Percentiles rank a stretch among this genome's conserved stretches.
Conservation (phyloP, 2,113 vertebrate genomes). For the Cichladusa arquata region DNA sequence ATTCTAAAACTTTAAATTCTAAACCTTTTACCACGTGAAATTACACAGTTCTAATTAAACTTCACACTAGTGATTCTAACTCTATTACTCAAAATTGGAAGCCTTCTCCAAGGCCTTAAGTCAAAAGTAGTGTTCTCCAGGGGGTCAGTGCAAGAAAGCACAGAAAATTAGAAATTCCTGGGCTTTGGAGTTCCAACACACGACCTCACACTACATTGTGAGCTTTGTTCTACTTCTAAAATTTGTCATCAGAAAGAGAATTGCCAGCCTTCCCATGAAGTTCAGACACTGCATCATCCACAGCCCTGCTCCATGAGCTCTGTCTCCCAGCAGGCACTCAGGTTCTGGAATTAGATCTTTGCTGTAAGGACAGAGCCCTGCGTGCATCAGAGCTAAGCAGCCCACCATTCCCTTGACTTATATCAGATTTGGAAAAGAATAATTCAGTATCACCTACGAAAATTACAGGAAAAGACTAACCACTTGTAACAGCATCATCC, state of each 20-base stretch:
- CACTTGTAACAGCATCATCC: neutral
- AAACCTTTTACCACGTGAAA: too few species aligned
- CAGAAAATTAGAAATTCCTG: too few species aligned
- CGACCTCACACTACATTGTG: fast-evolving
- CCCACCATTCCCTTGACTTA: neutral
- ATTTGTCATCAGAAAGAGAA: neutral
- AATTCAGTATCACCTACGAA: neutral
- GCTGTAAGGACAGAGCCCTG: neutral
- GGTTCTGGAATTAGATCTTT: neutral
- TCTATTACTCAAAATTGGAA: too few species aligned
- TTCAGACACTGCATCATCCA: neutral
- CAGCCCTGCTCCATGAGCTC: neutral
- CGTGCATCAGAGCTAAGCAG: neutral
- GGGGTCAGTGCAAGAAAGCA: too few species aligned
- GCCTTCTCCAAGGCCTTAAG: too few species aligned
- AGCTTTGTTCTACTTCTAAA: neutral
- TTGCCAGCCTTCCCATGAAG: neutral
- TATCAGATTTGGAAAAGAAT: neutral
- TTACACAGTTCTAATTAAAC: too few species aligned
- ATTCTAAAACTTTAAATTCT: too few species aligned
- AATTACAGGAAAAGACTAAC: neutral
- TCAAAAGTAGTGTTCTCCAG: too few species aligned
- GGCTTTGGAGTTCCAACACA: too few species aligned
- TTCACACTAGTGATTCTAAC: too few species aligned
- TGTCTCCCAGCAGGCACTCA: neutral